These are phyloP conservation scores for Epirrhoe tristata DNA, from an alignment of 2,888 invertebrate species.

Conservation along the genomic window DNA sequence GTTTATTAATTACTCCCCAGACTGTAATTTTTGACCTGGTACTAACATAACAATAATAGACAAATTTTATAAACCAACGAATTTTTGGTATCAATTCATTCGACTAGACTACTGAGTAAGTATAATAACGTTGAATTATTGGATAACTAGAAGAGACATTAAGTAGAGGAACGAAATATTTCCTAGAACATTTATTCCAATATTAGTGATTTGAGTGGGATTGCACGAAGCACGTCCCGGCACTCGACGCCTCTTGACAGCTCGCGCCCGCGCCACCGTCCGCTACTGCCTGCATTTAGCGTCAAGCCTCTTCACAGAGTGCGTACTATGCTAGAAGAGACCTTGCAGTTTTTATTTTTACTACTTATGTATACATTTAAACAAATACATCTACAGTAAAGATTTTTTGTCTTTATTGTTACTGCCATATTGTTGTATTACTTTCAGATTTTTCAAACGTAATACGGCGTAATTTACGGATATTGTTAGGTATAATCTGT, in stretches of 20 bases:
- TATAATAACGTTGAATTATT: neutral
- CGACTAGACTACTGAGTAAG: neutral
- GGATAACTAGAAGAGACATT: constrained; percentile 1
- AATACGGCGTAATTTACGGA: no score
- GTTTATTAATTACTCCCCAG: constrained; percentile 69
- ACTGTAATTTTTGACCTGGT: constrained; percentile 50
- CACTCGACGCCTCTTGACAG: constrained; percentile 67
- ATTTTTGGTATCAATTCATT: neutral
- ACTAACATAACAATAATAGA: constrained; percentile 29
- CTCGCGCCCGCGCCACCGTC: constrained; percentile 50
- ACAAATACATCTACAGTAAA: no score
- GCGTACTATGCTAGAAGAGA: constrained; percentile 33
- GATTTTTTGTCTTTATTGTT: no score
- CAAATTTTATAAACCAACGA: constrained; percentile 7
- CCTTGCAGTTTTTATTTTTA: neutral
- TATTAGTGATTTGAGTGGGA: constrained; percentile 44
- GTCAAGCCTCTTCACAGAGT: constrained; percentile 36
- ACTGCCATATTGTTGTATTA: no score
- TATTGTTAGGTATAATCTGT: no score
- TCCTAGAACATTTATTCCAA: constrained; percentile 25
- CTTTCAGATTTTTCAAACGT: no score
- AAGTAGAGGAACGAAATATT: neutral
- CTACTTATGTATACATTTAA: neutral
- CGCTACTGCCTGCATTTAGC: constrained; percentile 57
- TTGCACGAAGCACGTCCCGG: constrained; percentile 69